Conservation (phyloP, 2,888 invertebrate genomes). For the Nineta flava region DNA sequence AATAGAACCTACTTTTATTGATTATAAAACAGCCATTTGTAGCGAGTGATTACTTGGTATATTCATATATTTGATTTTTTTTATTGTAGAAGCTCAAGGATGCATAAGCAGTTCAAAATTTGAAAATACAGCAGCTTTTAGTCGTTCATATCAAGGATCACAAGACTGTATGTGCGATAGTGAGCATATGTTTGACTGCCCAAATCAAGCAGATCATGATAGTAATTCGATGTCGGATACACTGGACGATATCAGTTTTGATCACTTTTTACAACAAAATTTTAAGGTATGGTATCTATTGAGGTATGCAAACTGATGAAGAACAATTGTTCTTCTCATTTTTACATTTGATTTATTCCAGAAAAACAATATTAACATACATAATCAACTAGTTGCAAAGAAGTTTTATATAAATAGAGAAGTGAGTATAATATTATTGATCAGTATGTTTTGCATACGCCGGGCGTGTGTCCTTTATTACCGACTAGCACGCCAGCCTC, state of each 20-base stretch:
- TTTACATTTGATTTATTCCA: slow-evolving; percentile 1
- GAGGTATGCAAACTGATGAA: neutral
- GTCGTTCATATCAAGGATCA: slow-evolving; percentile 78
- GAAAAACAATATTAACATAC: slow-evolving; percentile 22
- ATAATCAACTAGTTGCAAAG: slow-evolving; percentile 60
- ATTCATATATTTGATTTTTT: neutral
- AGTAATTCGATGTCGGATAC: slow-evolving; percentile 19
- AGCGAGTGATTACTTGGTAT: too few species aligned
- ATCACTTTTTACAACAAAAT: slow-evolving; percentile 44
- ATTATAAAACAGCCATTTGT: too few species aligned
- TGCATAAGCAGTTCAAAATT: slow-evolving; percentile 64
- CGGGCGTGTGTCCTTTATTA: too few species aligned
- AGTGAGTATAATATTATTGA: slow-evolving; percentile 12
- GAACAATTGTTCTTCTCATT: neutral
- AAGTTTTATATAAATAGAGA: slow-evolving; percentile 48
- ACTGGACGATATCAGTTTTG: slow-evolving; percentile 39
- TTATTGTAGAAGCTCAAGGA: slow-evolving; percentile 55
- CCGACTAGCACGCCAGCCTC: too few species aligned
- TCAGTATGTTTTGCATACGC: too few species aligned
- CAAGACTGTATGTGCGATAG: slow-evolving; percentile 96
- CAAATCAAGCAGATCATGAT: slow-evolving; percentile 33
- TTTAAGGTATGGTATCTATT: slow-evolving; percentile 29
- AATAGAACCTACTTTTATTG: too few species aligned
- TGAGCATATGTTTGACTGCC: slow-evolving; percentile 94
- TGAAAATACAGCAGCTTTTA: slow-evolving; percentile 90